A percentile compares a stretch with the other conserved stretches of the same genome.
phyloP scores from a whole-genome alignment of 2,113 vertebrate species.

The Calidris pugnax region DNA sequence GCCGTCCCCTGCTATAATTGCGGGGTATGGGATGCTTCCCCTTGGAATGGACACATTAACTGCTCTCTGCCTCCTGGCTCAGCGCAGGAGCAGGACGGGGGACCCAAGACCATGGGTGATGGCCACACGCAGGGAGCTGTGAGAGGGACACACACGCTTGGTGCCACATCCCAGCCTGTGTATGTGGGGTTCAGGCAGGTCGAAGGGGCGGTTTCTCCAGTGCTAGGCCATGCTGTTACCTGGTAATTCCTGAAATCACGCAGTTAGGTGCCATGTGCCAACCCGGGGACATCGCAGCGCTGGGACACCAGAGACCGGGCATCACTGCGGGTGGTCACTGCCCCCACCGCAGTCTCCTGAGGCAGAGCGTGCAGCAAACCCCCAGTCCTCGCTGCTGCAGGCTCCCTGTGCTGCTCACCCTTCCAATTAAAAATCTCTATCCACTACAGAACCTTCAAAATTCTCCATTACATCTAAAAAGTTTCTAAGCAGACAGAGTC shows the following conservation, averaged over 20 bases:
- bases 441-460: neutral
- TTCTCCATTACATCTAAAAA: neutral
- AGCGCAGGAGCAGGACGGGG: rapidly evolving
- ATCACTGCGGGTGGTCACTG: neutral
- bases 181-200: neutral
- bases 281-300: neutral
- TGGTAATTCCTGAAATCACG: neutral
- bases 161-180: rapidly evolving
- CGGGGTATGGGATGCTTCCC: neutral
- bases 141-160: rapidly evolving
- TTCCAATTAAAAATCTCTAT: neutral
- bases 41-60: rapidly evolving
- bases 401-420: neutral
- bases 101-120: rapidly evolving
- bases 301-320: neutral
- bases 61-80: neutral
- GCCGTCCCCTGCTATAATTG: rapidly evolving
- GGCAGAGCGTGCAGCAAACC: neutral
- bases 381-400: neutral
- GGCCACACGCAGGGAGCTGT: rapidly evolving
- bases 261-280: neutral
- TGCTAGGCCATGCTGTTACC: neutral
- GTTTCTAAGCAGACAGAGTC: neutral
- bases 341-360: neutral
- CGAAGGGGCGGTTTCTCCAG: neutral